Percentiles rank a stretch among this genome's conserved stretches.
These are phyloP conservation scores for Leucosticte australis DNA, from an alignment of 2,113 vertebrate species.

Conservation along the genomic window DNA sequence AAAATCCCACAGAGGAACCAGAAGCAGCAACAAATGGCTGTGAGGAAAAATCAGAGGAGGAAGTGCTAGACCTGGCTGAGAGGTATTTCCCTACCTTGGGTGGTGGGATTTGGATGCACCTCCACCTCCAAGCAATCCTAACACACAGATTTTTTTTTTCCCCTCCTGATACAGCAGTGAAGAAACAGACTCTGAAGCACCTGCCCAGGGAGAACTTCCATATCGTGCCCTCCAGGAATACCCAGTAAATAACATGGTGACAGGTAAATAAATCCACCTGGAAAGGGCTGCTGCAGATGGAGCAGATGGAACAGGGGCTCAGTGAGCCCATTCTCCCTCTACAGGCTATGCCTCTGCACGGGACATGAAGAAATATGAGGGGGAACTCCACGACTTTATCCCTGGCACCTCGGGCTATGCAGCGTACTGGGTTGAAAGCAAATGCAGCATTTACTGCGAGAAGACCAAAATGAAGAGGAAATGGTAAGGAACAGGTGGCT, in stretches of 20 bases:
- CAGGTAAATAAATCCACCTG: conserved; percentile 32
- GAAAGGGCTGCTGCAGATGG: accelerated
- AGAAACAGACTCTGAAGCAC: not conserved
- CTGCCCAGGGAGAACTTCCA: not conserved
- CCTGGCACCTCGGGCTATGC: conserved; percentile 67
- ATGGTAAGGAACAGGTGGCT: not conserved
- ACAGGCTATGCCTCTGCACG: conserved; percentile 70
- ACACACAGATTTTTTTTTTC: accelerated
- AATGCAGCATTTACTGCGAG: conserved; percentile 17
- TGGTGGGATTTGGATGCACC: accelerated
- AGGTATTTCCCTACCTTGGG: conserved; percentile 51
- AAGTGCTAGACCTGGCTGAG: not conserved
- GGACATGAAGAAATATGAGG: conserved; percentile 70
- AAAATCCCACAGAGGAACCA: not conserved
- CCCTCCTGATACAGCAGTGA: not conserved
- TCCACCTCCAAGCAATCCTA: not conserved
- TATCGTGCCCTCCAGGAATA: conserved; percentile 24
- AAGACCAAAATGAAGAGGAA: conserved; percentile 56
- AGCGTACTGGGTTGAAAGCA: conserved; percentile 61
- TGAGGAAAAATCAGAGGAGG: not conserved
- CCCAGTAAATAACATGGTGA: conserved; percentile 59
- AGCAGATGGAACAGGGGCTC: not conserved
- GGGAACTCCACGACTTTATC: conserved; percentile 71
- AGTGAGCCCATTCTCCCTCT: accelerated
- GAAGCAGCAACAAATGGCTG: accelerated